Conservation (phyloP, 1,140 invertebrate genomes). For the Saccostrea echinata region DNA sequence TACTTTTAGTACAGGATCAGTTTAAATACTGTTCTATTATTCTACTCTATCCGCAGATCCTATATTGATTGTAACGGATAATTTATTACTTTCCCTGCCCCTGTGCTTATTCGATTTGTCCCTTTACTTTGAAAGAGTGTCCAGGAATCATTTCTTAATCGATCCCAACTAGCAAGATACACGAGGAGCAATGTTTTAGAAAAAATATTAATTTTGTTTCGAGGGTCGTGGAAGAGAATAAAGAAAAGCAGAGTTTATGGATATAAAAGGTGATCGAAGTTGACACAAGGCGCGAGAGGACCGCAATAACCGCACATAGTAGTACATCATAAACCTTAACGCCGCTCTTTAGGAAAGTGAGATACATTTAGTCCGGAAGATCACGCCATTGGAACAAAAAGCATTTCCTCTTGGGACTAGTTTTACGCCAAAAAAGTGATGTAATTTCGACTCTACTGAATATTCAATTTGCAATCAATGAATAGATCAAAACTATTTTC, state of each 20-base stretch:
- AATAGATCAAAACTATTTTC: slow-evolving; percentile 13
- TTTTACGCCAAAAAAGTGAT: slow-evolving; percentile 32
- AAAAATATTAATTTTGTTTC: neutral
- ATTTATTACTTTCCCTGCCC: neutral
- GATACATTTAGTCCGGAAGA: slow-evolving; percentile 33
- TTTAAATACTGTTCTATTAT: too few relatives aligned
- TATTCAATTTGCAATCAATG: slow-evolving; percentile 32
- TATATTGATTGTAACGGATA: neutral
- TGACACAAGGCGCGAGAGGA: neutral
- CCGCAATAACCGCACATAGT: neutral
- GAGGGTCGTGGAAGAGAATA: neutral
- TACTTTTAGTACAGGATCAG: too few relatives aligned
- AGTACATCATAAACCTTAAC: slow-evolving; percentile 21
- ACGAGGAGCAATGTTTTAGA: neutral
- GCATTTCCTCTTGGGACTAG: neutral
- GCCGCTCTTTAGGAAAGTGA: slow-evolving; percentile 32
- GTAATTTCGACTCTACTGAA: slow-evolving; percentile 34
- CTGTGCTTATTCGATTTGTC: neutral
- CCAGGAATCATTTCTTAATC: neutral
- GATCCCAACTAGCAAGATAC: neutral
- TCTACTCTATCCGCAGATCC: too few relatives aligned
- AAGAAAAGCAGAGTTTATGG: slow-evolving; percentile 11
- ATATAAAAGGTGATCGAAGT: slow-evolving; percentile 17
- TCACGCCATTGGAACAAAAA: slow-evolving; percentile 34
- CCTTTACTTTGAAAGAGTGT: neutral